A percentile compares a stretch with the other conserved stretches of the same genome.
phyloP scores from a whole-genome alignment of 2,797 vertebrate species.

The Otus scops region DNA sequence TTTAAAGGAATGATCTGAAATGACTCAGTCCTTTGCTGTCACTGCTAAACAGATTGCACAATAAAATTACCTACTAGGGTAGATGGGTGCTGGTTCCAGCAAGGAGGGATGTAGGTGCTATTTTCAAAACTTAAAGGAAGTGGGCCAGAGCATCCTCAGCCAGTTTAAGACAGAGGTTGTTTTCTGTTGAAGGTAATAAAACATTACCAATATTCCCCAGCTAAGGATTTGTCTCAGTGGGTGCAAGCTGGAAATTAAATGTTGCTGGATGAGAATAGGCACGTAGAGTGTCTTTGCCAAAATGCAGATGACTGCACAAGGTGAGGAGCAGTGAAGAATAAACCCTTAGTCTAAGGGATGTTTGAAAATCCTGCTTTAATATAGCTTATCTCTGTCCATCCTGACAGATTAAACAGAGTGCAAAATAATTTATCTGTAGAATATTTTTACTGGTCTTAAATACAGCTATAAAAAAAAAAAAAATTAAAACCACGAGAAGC shows the following conservation, averaged over 20 bases:
- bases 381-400: neutral
- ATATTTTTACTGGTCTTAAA: neutral
- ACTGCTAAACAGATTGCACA: neutral
- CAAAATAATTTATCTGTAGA: neutral
- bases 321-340: neutral
- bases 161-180: neutral
- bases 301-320: neutral
- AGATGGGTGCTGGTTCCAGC: neutral
- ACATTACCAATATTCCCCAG: neutral
- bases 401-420: neutral
- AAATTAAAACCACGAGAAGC: neutral
- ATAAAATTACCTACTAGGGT: neutral
- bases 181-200: neutral
- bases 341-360: neutral
- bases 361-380: neutral
- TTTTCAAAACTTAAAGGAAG: neutral
- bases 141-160: neutral
- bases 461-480: neutral
- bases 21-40: neutral
- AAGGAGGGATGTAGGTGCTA: neutral
- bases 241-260: neutral
- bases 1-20: neutral
- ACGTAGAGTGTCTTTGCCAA: neutral
- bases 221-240: neutral
- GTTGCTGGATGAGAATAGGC: neutral